Percentiles rank a stretch among this genome's conserved stretches.
These are phyloP conservation scores for Pediacus dermestoides DNA, from an alignment of 2,888 invertebrate genomes.

Conservation along the genomic window DNA sequence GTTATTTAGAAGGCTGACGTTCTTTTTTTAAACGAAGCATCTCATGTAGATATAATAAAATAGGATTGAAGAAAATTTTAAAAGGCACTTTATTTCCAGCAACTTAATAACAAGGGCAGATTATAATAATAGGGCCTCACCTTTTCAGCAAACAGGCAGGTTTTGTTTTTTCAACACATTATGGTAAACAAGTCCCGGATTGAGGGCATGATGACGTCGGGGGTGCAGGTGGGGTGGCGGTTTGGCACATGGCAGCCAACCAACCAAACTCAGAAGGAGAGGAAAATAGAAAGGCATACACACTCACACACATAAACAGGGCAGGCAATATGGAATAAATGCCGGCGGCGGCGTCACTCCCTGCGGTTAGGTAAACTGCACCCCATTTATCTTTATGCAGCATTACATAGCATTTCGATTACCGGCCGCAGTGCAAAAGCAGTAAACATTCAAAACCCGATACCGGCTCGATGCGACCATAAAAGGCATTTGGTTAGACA, in stretches of 20 bases:
- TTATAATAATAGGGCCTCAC: too few species aligned
- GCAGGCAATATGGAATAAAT: conserved; percentile 6
- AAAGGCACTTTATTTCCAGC: too few species aligned
- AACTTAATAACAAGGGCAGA: too few species aligned
- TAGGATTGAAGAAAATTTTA: too few species aligned
- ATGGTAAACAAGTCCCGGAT: conserved; percentile 16
- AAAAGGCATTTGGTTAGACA: conserved; percentile 23
- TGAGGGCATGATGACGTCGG: conserved; percentile 6
- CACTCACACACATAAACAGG: not conserved
- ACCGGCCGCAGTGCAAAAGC: conserved; percentile 43
- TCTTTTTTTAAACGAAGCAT: too few species aligned
- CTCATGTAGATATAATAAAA: too few species aligned
- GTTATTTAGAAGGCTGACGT: too few species aligned
- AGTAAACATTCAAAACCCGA: conserved; percentile 32
- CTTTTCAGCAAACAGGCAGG: conserved; percentile 10
- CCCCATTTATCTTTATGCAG: conserved; percentile 48
- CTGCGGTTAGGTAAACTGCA: conserved; percentile 42
- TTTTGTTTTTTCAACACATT: conserved; percentile 11
- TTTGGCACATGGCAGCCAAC: not conserved
- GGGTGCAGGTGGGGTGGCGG: conserved; percentile 3
- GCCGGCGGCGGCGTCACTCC: conserved; percentile 29
- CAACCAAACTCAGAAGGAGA: not conserved
- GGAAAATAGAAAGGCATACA: not conserved
- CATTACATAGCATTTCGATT: conserved; percentile 50
- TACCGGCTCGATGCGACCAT: conserved; percentile 16